phyloP scores from a whole-genome alignment of 35 echinoderm and acorn worm genomes.

The Eucidaris tribuloides region DNA sequence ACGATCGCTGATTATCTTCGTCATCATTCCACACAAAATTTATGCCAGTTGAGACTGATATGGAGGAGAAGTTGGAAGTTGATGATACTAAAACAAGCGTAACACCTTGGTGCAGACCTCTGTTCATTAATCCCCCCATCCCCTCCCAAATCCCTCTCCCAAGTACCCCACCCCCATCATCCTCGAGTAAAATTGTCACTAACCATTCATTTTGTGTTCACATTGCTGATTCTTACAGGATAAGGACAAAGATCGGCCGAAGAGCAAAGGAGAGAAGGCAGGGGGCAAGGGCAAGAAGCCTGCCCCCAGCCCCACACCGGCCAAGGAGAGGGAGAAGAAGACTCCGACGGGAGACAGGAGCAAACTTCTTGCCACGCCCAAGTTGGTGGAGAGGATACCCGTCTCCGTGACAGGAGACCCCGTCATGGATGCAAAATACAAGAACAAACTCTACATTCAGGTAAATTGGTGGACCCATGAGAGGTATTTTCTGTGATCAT shows the following conservation, averaged over 20 bases:
- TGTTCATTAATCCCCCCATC: too few species aligned
- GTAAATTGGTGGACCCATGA: conserved; percentile 58
- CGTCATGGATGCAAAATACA: conserved; percentile 91
- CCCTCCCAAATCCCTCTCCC: too few species aligned
- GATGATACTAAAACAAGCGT: too few species aligned
- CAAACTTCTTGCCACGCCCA: neutral
- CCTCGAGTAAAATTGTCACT: too few species aligned
- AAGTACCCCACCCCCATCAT: too few species aligned
- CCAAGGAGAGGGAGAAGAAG: conserved; percentile 53
- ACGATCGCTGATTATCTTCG: too few species aligned
- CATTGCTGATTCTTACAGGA: conserved; percentile 53
- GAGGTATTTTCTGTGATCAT: neutral
- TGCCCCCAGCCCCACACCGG: neutral
- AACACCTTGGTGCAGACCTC: too few species aligned
- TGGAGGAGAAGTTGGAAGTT: too few species aligned
- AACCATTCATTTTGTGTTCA: too few species aligned
- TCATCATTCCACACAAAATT: too few species aligned
- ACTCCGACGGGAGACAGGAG: conserved; percentile 44
- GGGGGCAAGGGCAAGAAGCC: conserved; percentile 19
- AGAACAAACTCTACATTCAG: conserved; percentile 95
- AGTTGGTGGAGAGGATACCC: conserved; percentile 15
- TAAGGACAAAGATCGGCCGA: conserved; percentile 94
- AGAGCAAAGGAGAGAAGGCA: conserved; percentile 84
- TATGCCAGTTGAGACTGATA: too few species aligned
- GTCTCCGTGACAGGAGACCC: conserved; percentile 87